These are phyloP conservation scores for Cantharis rufa DNA, from an alignment of 2,888 invertebrate species.

Conservation along the genomic window DNA sequence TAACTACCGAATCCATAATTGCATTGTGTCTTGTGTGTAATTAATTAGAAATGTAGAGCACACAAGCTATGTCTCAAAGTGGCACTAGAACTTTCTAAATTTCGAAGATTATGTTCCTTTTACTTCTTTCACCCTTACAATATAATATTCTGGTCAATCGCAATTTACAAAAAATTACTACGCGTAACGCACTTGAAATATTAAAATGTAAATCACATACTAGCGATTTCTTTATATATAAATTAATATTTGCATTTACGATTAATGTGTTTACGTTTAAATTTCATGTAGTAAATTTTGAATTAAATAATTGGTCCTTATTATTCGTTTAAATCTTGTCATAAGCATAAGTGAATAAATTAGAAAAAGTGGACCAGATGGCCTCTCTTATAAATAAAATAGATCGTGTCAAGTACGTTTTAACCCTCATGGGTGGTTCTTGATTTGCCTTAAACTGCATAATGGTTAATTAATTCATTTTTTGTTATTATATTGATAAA, in stretches of 20 bases:
- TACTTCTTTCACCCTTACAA: not conserved
- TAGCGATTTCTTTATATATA: not conserved
- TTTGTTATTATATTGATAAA: not conserved
- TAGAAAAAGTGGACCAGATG: slow-evolving; percentile 43
- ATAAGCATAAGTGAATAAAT: slow-evolving; percentile 39
- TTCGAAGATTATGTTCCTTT: not conserved
- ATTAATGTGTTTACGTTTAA: slow-evolving; percentile 20
- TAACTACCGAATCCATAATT: not conserved
- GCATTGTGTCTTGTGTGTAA: not conserved
- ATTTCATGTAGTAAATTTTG: slow-evolving; percentile 13
- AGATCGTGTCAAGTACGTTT: slow-evolving; percentile 33
- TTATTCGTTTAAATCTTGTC: slow-evolving; percentile 47
- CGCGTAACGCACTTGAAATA: not conserved
- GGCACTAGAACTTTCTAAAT: not conserved
- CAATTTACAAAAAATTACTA: not conserved
- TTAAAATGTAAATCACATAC: not conserved
- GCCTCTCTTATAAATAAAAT: slow-evolving; percentile 37
- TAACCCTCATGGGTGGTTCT: slow-evolving; percentile 9
- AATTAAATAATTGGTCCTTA: slow-evolving; percentile 46
- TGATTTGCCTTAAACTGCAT: not conserved
- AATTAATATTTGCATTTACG: slow-evolving; percentile 9
- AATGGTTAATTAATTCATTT: not conserved
- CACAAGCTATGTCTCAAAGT: not conserved
- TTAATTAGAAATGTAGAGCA: not conserved
- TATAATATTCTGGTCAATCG: not conserved